A percentile compares a stretch with the other conserved stretches of the same genome.
phyloP scores from a whole-genome alignment of 2,888 invertebrate species.

The Athalia cordata region DNA sequence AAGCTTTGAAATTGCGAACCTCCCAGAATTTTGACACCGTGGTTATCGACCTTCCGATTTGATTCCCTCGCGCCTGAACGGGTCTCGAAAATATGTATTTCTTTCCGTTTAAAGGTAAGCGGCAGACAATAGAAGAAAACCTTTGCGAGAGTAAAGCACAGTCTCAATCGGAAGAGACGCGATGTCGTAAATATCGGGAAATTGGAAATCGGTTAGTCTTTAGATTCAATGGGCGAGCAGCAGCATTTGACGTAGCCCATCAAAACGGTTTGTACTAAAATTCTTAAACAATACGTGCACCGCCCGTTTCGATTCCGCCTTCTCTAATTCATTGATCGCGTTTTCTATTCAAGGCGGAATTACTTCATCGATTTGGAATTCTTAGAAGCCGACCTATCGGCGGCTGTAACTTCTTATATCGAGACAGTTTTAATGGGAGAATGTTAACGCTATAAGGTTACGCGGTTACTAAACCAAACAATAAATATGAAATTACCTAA shows the following conservation, averaged over 20 bases:
- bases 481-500: conserved; percentile 22
- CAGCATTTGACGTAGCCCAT: conserved; percentile 11
- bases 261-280: conserved; percentile 10
- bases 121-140: conserved; percentile 22
- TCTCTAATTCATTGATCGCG: conserved; percentile 24
- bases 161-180: conserved; percentile 59
- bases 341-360: conserved; percentile 23
- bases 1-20: neutral
- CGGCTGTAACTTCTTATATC: conserved; percentile 12
- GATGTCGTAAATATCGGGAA: conserved; percentile 62
- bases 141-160: conserved; percentile 40
- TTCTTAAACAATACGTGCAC: conserved; percentile 28
- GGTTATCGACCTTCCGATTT: neutral
- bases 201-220: conserved; percentile 64
- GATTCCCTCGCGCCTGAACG: neutral
- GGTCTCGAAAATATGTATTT: conserved; percentile 5
- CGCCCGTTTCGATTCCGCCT: conserved; percentile 1
- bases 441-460: conserved; percentile 12
- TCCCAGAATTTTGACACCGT: neutral
- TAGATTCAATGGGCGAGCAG: conserved; percentile 24
- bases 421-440: conserved; percentile 14
- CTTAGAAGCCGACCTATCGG: conserved; percentile 16
- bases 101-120: neutral
- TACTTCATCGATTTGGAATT: conserved; percentile 24
- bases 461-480: conserved; percentile 14